phyloP scores from a whole-genome alignment of 2,797 vertebrate species.

The Cygnus olor region DNA sequence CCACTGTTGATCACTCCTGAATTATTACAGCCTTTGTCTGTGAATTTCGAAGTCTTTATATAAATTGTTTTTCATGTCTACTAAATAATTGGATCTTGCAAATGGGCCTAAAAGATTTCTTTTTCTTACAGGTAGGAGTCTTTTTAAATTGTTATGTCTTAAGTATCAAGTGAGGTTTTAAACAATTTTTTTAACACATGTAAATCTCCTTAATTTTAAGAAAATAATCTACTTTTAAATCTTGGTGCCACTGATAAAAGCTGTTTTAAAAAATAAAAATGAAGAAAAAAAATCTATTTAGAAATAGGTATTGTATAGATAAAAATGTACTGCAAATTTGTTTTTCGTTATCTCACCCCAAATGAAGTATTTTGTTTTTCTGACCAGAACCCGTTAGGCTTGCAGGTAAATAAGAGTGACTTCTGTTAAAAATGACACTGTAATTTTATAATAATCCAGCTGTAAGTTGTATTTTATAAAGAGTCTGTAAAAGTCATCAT shows the following conservation, averaged over 20 bases:
- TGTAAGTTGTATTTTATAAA: background rate
- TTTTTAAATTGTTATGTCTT: background rate
- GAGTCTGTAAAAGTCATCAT: background rate
- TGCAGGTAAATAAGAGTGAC: background rate
- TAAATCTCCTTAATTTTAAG: background rate
- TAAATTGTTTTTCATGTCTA: background rate
- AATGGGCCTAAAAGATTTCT: background rate
- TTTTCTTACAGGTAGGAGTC: background rate
- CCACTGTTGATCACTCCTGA: background rate
- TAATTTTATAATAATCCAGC: background rate
- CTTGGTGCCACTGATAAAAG: background rate
- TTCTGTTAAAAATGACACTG: background rate
- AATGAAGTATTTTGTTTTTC: background rate
- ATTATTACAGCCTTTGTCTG: background rate
- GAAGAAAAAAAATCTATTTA: background rate
- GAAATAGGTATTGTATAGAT: background rate
- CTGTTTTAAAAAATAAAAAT: background rate
- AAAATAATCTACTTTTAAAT: background rate
- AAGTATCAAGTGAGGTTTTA: background rate
- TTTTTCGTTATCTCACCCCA: background rate
- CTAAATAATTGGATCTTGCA: background rate
- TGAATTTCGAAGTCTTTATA: background rate
- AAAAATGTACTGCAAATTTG: background rate
- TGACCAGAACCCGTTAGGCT: background rate
- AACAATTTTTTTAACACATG: background rate